These are phyloP conservation scores for Microtus oregoni DNA, from an alignment of 2,113 vertebrate species.

Conservation along the genomic window DNA sequence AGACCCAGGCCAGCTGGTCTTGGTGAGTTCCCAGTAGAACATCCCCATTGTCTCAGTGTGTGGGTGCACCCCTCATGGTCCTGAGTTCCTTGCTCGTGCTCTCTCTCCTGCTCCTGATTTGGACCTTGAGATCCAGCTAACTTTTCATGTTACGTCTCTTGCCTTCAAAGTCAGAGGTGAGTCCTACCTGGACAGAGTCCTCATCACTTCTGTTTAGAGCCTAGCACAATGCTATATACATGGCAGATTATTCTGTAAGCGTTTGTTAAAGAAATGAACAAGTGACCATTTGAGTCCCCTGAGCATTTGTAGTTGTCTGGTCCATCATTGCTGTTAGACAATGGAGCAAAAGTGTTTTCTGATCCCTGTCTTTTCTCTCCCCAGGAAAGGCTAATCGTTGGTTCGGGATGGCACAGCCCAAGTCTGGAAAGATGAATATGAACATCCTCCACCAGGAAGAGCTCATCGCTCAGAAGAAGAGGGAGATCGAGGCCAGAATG, in stretches of 20 bases:
- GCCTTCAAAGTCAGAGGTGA: not conserved
- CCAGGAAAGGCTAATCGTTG: conserved; percentile 91
- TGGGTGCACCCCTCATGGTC: too few relatives aligned
- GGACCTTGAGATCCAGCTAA: too few relatives aligned
- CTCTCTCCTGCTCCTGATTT: too few relatives aligned
- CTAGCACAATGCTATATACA: not conserved
- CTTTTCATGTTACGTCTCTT: not conserved
- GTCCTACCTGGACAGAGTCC: not conserved
- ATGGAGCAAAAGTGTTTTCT: not conserved
- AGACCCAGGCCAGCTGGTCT: too few relatives aligned
- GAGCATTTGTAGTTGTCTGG: not conserved
- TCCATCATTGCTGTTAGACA: too few relatives aligned
- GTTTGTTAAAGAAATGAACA: not conserved
- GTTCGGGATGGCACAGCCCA: conserved; percentile 88
- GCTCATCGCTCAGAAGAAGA: conserved; percentile 97
- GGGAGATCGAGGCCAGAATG: conserved; percentile 95
- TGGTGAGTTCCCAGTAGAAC: too few relatives aligned
- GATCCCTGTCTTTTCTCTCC: not conserved
- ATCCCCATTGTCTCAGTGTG: too few relatives aligned
- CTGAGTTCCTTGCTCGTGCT: too few relatives aligned
- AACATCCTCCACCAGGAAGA: conserved; percentile 96
- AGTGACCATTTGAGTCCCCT: not conserved
- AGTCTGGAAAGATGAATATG: conserved; percentile 92
- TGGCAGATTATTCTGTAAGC: not conserved
- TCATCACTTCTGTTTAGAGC: not conserved